Conservation (phyloP, 2,797 vertebrate species). For the Platalea minor region DNA sequence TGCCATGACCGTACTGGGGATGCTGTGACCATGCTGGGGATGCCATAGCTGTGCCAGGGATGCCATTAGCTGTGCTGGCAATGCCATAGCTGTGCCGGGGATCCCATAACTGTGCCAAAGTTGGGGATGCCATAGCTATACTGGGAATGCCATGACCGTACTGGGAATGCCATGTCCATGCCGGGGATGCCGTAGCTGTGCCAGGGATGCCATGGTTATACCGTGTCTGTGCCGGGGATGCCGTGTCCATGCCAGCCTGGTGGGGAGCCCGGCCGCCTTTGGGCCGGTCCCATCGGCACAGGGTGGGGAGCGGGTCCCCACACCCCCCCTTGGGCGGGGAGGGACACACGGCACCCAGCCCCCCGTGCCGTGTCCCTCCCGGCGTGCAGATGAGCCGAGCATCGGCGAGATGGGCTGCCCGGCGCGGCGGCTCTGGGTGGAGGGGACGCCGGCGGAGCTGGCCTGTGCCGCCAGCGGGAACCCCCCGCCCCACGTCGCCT, state of each 20-base stretch:
- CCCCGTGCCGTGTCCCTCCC: background rate
- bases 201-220: no score
- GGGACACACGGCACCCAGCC: background rate
- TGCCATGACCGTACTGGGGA: no score
- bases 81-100: background rate
- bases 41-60: no score
- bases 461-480: background rate
- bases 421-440: background rate
- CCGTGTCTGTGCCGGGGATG: rapidly evolving
- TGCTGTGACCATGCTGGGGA: background rate
- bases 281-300: background rate
- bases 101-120: no score
- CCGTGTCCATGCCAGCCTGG: background rate
- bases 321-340: background rate
- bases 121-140: no score
- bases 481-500: background rate
- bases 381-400: background rate
- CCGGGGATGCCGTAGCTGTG: background rate
- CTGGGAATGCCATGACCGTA: no score
- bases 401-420: background rate
- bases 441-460: background rate
- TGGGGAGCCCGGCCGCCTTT: background rate
- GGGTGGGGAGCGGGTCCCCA: background rate
- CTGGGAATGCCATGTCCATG: background rate
- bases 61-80: no score